These are phyloP conservation scores for Chrysomallon squamiferum DNA, from an alignment of 1,140 invertebrate genomes.

Conservation along the genomic window DNA sequence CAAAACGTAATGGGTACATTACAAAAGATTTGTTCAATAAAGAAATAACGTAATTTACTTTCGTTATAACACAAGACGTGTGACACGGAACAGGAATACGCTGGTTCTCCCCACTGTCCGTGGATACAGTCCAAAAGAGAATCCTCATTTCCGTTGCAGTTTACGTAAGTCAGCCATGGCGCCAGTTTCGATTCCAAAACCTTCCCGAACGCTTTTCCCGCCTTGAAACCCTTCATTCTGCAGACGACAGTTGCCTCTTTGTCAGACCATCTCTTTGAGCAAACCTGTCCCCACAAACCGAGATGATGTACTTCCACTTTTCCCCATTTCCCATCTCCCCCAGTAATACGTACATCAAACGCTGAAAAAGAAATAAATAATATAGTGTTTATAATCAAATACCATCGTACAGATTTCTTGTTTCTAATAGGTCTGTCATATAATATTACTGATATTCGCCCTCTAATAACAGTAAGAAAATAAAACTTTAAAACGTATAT, in stretches of 20 bases:
- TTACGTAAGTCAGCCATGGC: slow-evolving; percentile 72
- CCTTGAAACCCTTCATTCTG: slow-evolving; percentile 22
- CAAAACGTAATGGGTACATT: too few relatives aligned
- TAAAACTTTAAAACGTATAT: too few relatives aligned
- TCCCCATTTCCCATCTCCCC: slow-evolving; percentile 70
- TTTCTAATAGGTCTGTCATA: background rate
- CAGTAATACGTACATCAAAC: slow-evolving; percentile 68
- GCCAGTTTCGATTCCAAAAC: slow-evolving; percentile 15
- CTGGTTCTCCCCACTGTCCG: slow-evolving; percentile 26
- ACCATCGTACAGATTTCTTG: background rate
- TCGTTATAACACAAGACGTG: slow-evolving; percentile 37
- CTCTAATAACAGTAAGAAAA: too few relatives aligned
- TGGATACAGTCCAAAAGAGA: slow-evolving; percentile 27
- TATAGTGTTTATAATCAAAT: background rate
- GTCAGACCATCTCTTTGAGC: slow-evolving; percentile 61
- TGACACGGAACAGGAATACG: slow-evolving; percentile 14
- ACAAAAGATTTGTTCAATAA: too few relatives aligned
- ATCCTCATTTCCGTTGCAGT: slow-evolving; percentile 28
- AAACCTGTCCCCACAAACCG: slow-evolving; percentile 79
- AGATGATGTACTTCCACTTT: slow-evolving; percentile 75
- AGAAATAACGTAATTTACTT: slow-evolving; percentile 16
- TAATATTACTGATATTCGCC: background rate
- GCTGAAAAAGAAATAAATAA: slow-evolving; percentile 23
- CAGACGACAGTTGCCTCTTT: slow-evolving; percentile 67
- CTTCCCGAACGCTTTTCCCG: slow-evolving; percentile 31